Evolutionary conservation across 2,888 invertebrate genomes (phyloP), one percentile per base, ranked within the genome.

Genomic region (Aleiodes leptofemur): DNA sequence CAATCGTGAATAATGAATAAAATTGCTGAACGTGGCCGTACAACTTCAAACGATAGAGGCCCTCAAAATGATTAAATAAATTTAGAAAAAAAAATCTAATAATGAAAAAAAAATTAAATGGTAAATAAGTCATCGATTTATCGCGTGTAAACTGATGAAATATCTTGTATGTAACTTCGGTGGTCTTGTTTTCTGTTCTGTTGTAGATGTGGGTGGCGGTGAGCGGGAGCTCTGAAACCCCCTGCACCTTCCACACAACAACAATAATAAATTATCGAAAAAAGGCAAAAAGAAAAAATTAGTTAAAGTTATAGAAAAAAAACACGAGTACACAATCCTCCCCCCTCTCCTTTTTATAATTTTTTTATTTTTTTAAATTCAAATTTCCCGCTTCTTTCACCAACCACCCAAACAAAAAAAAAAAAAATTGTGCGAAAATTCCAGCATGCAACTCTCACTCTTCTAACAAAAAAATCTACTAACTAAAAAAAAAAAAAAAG

Each of bases 171-270:
- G 88, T 89, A 89, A 89, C 88, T 85, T 87, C 88, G 88, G 88
- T 88, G 89, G 87, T 89, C 88, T 89, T 89, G 87, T 88, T 87
- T 88, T 89, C 88, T 89, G 86, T 88, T 89, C 88, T 89, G 89
- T 89, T 89, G 88, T 89, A 89, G 89, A 89, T 89, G 89, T 89
- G 89, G 89, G 89, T 89, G 89, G 89, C 89, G 89, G 89, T 89
- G 89, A 89, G 88, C 89, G 89, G 89, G 88, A 89, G 88, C 88
- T 85, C 87, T 86, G 84, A 86, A 85, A 82, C 87, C 86, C 87
- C 87, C 86, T 87, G 86, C 84, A 84, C 82, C 83, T 81, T 82
- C 81, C 78, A 82, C 82, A 83, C 82, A 83, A 80, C 79, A 78
- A 79, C 79, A 81, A 79, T 74, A 76, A 77, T 73, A 78, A 76